Percentiles rank a stretch among this genome's conserved stretches.
Conservation (phyloP, 2,797 vertebrate genomes). For the Petrocephalus sullivani region DNA sequence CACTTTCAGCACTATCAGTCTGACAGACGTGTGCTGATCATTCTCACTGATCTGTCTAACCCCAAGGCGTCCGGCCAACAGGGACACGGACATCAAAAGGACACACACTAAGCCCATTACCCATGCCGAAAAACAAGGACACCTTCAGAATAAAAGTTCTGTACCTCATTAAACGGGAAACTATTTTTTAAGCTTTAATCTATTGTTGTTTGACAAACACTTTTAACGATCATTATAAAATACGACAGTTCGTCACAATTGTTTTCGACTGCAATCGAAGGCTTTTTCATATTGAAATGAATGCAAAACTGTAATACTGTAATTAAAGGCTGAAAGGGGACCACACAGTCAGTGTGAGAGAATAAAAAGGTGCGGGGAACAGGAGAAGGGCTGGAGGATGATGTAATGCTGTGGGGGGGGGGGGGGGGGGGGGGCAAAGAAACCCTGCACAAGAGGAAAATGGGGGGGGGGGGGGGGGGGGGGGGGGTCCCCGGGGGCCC, state of each 20-base stretch:
- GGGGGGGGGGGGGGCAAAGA: not conserved
- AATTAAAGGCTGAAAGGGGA: not conserved
- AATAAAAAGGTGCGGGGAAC: not conserved
- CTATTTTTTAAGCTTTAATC: not conserved
- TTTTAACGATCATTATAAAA: not conserved
- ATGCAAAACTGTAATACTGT: slow-evolving; percentile 7
- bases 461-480: no score
- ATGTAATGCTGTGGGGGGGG: not conserved
- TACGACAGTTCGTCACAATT: not conserved
- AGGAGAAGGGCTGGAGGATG: not conserved
- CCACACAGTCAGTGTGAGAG: not conserved
- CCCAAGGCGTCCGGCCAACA: not conserved
- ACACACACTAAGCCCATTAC: not conserved
- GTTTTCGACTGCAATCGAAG: not conserved
- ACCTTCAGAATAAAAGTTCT: not conserved
- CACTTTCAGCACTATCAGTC: not conserved
- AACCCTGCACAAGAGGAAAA: no score
- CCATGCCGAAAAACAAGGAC: not conserved
- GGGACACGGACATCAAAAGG: not conserved
- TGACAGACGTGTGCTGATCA: not conserved
- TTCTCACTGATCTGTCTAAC: not conserved
- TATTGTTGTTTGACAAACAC: not conserved
- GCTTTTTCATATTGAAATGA: slow-evolving; percentile 8
- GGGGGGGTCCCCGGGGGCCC: no score
- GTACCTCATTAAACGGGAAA: not conserved